Base-by-base conservation (phyloP, 2,113 vertebrate genomes). In the Sitta europaea region DNA sequence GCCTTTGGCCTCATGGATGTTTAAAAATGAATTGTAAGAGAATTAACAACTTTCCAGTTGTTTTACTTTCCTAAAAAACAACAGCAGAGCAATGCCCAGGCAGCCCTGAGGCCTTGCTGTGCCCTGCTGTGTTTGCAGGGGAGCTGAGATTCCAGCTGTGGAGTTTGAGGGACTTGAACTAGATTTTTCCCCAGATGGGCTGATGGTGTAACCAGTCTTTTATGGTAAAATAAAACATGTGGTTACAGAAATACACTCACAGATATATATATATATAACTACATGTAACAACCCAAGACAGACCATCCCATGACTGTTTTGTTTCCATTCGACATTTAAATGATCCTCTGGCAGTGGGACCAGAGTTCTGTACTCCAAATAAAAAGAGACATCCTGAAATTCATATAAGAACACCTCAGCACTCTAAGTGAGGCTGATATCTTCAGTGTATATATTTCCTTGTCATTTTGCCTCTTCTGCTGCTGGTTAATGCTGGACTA, bases 251-350 rank as follows among this genome's bases (percentile, higher is more conserved):
- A 73, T 27, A 15, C 16, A 22, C 9, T 29, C 10, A 9, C 1
- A 25, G 1, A 22, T 0, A 1, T 20, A 33, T 3, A 18, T 1
- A 1, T 31, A 5, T 72, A 57, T 48, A 73, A 61, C 43, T 29
- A 38, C 2, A 1, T 50, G 40, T 75, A 36, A 57, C 54, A 47
- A 72, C 75, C 40, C 33, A 80, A n/a, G 35, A 38, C 50, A 66
- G 59, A 68, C 5, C 13, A n/a, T 68, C 67, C 79, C 11, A 4
- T 25, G 67, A 47, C 29, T 77, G 55, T 48, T 92, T 65, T 84
- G 33, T 73, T 94, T 89, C 47, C 3, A 2, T 86, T 83, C 84
- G 68, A 21, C 83, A 59, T 74, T 84, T 80, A 90, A 88, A 85
- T 72, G 36, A 53, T 48, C 31, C 19, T 45, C 17, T 81, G 45